phyloP scores from a whole-genome alignment of 2,888 invertebrate species.

The Atethmia centrago region DNA sequence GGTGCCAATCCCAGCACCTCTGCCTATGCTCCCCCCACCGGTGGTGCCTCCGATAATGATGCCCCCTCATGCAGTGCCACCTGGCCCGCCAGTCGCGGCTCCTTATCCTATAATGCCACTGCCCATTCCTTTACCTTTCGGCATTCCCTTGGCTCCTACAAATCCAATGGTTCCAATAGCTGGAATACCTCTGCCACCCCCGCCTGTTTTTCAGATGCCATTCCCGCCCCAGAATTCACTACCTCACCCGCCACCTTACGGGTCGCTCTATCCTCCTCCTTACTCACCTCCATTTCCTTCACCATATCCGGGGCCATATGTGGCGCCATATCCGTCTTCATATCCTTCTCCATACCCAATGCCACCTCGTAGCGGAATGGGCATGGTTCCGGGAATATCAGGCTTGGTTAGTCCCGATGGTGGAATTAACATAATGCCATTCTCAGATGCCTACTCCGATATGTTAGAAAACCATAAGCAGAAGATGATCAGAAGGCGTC shows the following conservation, averaged over 20 bases:
- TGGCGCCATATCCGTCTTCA: conserved; percentile 11
- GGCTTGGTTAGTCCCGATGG: conserved; percentile 80
- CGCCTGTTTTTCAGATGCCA: conserved; percentile 15
- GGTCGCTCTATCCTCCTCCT: background rate
- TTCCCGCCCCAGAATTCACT: background rate
- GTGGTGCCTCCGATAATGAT: conserved; percentile 42
- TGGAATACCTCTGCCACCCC: conserved; percentile 40
- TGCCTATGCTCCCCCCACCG: conserved; percentile 47
- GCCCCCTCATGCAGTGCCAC: conserved; percentile 37
- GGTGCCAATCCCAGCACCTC: conserved; percentile 47
- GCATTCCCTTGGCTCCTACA: conserved; percentile 67
- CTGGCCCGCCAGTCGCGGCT: conserved; percentile 27
- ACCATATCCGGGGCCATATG: conserved; percentile 10
- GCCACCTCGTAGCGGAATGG: conserved; percentile 60
- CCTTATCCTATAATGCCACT: conserved; percentile 55
- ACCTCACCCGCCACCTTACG: conserved; percentile 6
- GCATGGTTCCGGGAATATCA: conserved; percentile 81
- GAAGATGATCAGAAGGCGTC: conserved; percentile 75
- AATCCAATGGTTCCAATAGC: conserved; percentile 67
- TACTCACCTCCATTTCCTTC: background rate
- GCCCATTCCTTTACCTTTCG: conserved; percentile 64
- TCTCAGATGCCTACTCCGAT: conserved; percentile 83
- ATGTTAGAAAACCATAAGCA: conserved; percentile 80
- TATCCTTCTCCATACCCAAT: conserved; percentile 40
- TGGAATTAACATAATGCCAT: conserved; percentile 85